Evolutionary conservation across 2,797 vertebrate species (phyloP), one percentile per base, ranked within the genome.

Genomic region (Acipenser oxyrinchus): DNA sequence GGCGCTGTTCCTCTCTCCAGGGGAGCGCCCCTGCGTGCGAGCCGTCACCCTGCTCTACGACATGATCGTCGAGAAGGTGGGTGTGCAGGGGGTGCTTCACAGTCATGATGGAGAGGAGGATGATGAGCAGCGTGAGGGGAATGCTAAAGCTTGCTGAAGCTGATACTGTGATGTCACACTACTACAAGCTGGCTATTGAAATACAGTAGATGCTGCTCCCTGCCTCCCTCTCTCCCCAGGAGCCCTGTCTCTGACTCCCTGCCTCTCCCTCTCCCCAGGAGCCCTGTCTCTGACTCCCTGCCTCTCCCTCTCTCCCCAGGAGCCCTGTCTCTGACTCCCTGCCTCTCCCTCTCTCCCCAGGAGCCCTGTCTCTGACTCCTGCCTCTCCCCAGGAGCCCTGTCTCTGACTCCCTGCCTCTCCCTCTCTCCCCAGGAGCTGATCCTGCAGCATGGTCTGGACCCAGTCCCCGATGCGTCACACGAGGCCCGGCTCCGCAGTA

Each of bases 41-140:
- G 88, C 95, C 18, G 84, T 93, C 74, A 97, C 95, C 0, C 83
- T 98, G 77, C 84, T 97, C 3, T 90, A 95, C 0, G 95, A 98
- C 73, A 86, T 98, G 88, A 87, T 97, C 65, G 79, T 85, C 8
- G 95, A 97, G 76, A 95, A 95, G 93, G 92, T 94, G 74, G 65
- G 48, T 73, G 53, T 7, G 0, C 8, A 9, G 12, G 13, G 6
- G 23, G 23, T 23, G 3, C 23, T 37, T 37, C 23, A 2, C 2
- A 37, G 23, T 37, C 2, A 37, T 10, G 10, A 10, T 57, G n/a
- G 53, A 57, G 2, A 57, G n/a, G 53, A 57, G 2, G n/a, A n/a
- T 10, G 5, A 10, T n/a, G 53, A n/a, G 3, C n/a, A n/a, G 53
- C 2, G 53, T 3, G 23, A 37, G 53, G n/a, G 53, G n/a, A 57